Base-by-base conservation (phyloP, 2,888 invertebrate genomes). In the Papilio elwesi region DNA sequence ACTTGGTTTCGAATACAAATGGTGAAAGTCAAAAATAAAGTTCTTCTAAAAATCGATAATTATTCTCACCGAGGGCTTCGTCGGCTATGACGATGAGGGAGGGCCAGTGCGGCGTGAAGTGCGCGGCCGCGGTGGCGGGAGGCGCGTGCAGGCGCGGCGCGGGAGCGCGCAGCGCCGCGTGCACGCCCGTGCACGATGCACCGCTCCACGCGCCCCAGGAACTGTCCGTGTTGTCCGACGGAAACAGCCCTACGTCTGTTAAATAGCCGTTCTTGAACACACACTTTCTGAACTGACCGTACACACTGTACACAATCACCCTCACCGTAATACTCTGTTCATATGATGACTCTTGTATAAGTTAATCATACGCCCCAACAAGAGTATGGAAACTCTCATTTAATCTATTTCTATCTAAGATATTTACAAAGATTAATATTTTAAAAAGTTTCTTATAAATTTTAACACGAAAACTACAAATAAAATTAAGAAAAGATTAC, bases 101-200 rank as follows among this genome's bases (percentile, higher is more conserved):
- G 71, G 90, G 91, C 90, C 90, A 91, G 80, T 85, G 88, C 78
- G 90, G 89, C 66, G 83, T 77, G 83, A 84, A 87, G 64, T 71
- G 13, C 8, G 82, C 82, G 63, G 76, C 78, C 51, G 79, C 75
- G 76, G 83, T 79, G 48, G 87, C 80, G 48, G 81, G 73, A 76
- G 78, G 81, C 51, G 83, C 72, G 75, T 81, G 82, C 63, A 82
- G 77, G 66, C 81, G 76, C 74, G 77, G 76, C 68, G 70, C 77
- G 74, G 74, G 73, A 74, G 73, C 74, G 74, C 75, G 73, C 67
- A 48, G 52, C 13, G 76, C 74, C 62, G 74, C 66, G 71, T 75
- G 74, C 74, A 74, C 71, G 76, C 74, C 80, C 57, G 78, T 76
- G 75, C 81, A 75, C 75, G 79, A 79, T 78, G 74, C 81, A 73